A percentile compares a stretch with the other conserved stretches of the same genome.
These are phyloP conservation scores for Branchellion lobata DNA, from an alignment of 2,888 invertebrate genomes.

Conservation along the genomic window DNA sequence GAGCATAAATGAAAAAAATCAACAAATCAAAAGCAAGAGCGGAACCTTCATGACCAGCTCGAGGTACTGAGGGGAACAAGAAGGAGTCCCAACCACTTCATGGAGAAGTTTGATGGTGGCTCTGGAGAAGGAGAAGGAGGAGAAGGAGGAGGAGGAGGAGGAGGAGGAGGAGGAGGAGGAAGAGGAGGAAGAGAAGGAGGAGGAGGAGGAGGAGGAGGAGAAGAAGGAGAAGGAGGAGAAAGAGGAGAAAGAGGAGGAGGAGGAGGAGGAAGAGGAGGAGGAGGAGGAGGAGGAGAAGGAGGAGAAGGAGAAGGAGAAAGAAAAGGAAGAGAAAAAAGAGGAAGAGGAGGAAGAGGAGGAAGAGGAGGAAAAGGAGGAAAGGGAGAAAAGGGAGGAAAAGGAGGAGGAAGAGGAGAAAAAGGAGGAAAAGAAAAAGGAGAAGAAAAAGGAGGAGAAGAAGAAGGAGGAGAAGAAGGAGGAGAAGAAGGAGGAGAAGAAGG, in stretches of 20 bases:
- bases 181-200: neutral
- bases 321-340: neutral
- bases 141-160: neutral
- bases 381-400: neutral
- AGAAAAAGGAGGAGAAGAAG: neutral
- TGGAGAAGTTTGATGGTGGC: slow-evolving; percentile 84
- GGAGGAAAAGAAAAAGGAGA: neutral
- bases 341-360: neutral
- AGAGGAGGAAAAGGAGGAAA: neutral
- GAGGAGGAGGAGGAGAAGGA: neutral
- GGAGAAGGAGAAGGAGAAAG: neutral
- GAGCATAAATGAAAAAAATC: neutral
- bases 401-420: neutral
- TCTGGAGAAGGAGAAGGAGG: slow-evolving; percentile 66
- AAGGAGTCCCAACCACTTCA: slow-evolving; percentile 75
- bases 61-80: slow-evolving; percentile 60
- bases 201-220: neutral
- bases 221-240: neutral
- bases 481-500: neutral
- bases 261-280: neutral
- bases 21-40: neutral
- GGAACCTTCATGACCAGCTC: slow-evolving; percentile 64
- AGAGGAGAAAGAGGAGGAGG: neutral
- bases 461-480: neutral
- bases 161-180: neutral